A percentile compares a stretch with the other conserved stretches of the same genome.
Evolutionary conservation across 2,113 vertebrate genomes (phyloP).

Genomic region (Zeus faber): DNA sequence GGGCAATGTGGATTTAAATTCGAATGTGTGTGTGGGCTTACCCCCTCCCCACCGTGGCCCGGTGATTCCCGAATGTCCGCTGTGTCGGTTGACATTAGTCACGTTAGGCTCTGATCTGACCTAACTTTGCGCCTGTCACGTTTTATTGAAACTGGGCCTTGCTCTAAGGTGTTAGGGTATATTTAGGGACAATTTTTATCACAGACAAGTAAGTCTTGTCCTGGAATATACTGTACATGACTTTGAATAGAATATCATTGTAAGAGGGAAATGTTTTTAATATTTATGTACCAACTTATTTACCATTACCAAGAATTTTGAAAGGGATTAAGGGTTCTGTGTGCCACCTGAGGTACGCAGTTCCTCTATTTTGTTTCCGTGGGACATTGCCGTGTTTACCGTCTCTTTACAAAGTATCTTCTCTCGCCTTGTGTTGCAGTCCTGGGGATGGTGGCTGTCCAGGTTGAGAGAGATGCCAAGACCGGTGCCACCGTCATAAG

Average conservation of each 20-base stretch:
- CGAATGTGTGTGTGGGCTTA: too few species aligned
- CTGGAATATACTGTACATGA: neutral
- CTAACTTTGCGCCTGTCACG: neutral
- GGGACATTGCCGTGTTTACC: neutral
- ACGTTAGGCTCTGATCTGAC: conserved; percentile 16
- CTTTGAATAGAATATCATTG: neutral
- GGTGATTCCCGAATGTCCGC: too few species aligned
- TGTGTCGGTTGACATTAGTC: too few species aligned
- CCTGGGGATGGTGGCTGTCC: conserved; percentile 56
- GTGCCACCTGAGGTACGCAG: too few species aligned
- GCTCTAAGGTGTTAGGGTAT: neutral
- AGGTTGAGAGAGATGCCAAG: conserved; percentile 65
- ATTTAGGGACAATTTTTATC: neutral
- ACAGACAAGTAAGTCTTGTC: neutral
- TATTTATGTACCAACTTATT: too few species aligned
- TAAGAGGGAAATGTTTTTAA: neutral
- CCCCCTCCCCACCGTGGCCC: too few species aligned
- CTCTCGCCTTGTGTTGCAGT: conserved; percentile 44
- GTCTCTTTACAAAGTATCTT: neutral
- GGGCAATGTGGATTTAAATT: too few species aligned
- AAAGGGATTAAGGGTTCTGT: too few species aligned
- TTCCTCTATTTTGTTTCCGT: neutral
- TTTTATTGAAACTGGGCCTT: neutral
- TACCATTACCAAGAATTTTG: too few species aligned
- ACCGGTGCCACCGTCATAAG: conserved; percentile 55